phyloP scores from a whole-genome alignment of 2,888 invertebrate genomes.

The Nymphalis urticae region DNA sequence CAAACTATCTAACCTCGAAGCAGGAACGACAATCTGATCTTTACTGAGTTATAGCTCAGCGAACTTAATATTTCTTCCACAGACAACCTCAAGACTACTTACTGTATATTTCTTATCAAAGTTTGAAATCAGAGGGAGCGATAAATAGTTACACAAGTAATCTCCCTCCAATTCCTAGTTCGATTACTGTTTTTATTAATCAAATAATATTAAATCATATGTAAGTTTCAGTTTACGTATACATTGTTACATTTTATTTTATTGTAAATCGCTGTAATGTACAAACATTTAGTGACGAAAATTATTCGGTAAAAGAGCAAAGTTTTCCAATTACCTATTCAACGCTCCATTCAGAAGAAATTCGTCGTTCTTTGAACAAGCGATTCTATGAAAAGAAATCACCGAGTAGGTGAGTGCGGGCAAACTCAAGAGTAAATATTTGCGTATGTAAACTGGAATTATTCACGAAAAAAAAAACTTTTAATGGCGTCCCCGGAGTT shows the following conservation, averaged over 20 bases:
- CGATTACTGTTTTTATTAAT: no score
- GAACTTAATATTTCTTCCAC: conserved; percentile 59
- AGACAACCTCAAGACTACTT: conserved; percentile 38
- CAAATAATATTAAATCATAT: no score
- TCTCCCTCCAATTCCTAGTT: neutral
- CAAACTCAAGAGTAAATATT: conserved; percentile 80
- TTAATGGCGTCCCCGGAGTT: conserved; percentile 82
- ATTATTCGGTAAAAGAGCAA: conserved; percentile 42
- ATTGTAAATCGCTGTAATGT: conserved; percentile 4
- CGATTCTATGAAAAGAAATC: conserved; percentile 78
- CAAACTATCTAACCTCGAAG: conserved; percentile 59
- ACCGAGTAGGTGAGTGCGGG: conserved; percentile 78
- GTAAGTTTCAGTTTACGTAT: no score
- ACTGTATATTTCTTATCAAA: conserved; percentile 31
- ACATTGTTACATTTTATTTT: neutral
- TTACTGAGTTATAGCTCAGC: conserved; percentile 61
- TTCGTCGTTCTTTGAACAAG: conserved; percentile 69
- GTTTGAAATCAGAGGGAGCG: conserved; percentile 20
- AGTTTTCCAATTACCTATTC: conserved; percentile 78
- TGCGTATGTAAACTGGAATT: conserved; percentile 82
- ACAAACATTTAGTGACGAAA: conserved; percentile 27
- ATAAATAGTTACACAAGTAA: neutral
- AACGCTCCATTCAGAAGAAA: conserved; percentile 66
- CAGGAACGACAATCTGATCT: conserved; percentile 66
- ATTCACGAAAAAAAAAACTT: conserved; percentile 79